A percentile compares a stretch with the other conserved stretches of the same genome.
Evolutionary conservation across 2,113 vertebrate species (phyloP).

Genomic region (Gobius niger): DNA sequence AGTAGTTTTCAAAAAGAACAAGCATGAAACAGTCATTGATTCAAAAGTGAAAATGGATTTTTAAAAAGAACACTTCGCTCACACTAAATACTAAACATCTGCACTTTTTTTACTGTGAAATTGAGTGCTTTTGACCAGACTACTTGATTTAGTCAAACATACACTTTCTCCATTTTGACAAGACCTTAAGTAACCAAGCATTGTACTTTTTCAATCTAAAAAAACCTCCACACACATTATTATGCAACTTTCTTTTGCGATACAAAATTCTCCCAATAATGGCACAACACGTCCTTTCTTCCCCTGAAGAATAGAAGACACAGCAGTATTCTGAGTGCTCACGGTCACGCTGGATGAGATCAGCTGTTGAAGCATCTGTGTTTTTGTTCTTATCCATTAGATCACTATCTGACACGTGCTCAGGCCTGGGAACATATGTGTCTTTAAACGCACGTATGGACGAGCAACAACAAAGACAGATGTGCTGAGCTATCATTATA

Average conservation of each 20-base stretch:
- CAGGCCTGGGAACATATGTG: slow-evolving; percentile 12
- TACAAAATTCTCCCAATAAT: background rate
- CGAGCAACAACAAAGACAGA: background rate
- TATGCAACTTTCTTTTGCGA: no score
- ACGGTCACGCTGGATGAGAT: slow-evolving; percentile 37
- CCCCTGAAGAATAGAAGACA: background rate
- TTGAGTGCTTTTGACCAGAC: no score
- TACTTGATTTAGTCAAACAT: no score
- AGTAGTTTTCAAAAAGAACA: background rate
- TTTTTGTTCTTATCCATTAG: slow-evolving; percentile 42
- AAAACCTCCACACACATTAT: no score
- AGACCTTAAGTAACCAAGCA: no score
- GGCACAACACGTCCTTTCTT: background rate
- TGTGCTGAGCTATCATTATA: background rate
- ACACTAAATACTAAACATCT: no score
- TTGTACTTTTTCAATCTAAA: no score
- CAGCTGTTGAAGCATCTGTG: slow-evolving; percentile 63
- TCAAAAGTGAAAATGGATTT: no score
- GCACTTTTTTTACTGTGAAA: no score
- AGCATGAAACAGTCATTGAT: background rate
- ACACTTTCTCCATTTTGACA: no score
- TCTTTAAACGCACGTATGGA: background rate
- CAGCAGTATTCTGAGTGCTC: slow-evolving; percentile 13
- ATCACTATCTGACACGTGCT: slow-evolving; percentile 50
- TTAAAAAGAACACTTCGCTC: no score